Base-by-base conservation (phyloP, 2,888 invertebrate genomes). In the Dermolepida albohirtum region DNA sequence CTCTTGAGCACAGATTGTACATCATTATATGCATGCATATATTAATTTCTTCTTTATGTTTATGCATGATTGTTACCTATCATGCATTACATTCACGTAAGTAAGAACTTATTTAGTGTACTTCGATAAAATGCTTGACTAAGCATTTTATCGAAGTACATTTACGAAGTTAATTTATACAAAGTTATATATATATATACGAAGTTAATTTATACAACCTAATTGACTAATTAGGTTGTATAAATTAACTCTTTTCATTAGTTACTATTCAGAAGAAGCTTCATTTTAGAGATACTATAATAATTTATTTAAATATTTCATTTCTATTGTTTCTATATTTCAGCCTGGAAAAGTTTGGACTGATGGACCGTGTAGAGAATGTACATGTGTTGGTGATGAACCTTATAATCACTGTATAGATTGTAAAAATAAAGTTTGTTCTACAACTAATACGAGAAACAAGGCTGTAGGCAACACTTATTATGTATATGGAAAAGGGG, bases 291-390 rank as follows among this genome's bases (percentile, higher is more conserved):
- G 6, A 11, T 14, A 14, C 11, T 1, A 5, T 12, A 11, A 5
- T 43, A 6, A 11, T 12, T 43, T 43, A 5, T 6, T 11, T 43
- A n/a, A 6, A 43, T 0, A 11, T 43, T 5, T 10, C 10, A 49
- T 16, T 10, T 39, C 14, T 14, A 6, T 10, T 4, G 16, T 16
- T 10, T 39, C 14, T 14, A 6, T 39, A 1, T 10, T 40, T 0
- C n/a, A 54, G 54, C 54, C 54, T 22, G 55, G 55, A 17, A 22
- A 55, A 17, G n/a, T 22, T 41, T 55, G 55, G 55, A 55, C 22
- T 2, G 41, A 55, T 12, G 55, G 55, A 10, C 55, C 55, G 1
- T 55, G 55, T 12, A 29, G 14, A 11, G 55, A 55, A 17, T 55
- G 55, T 22, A 22, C n/a, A 40, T 55, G 55, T 22, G 22, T 55